Percentiles rank a stretch among this genome's conserved stretches.
Conservation (phyloP, 2,797 vertebrate genomes). For the Myotis daubentonii region DNA sequence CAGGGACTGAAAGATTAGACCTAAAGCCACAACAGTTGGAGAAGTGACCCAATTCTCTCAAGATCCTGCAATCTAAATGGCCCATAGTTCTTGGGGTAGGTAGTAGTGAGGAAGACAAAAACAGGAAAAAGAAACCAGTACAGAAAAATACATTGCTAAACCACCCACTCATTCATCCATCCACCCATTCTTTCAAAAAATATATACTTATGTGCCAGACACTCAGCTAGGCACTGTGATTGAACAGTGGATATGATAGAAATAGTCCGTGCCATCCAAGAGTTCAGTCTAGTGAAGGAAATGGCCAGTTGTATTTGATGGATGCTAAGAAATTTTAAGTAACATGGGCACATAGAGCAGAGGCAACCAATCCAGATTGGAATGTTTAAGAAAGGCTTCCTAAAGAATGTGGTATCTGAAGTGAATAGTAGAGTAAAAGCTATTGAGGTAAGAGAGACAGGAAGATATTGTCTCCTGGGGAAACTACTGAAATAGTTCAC, state of each 20-base stretch:
- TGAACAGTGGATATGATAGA: background rate
- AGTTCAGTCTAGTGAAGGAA: slow-evolving; percentile 28
- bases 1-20: background rate
- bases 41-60: background rate
- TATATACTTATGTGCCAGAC: background rate
- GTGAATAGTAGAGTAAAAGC: slow-evolving; percentile 10
- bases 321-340: background rate
- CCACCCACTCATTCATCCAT: background rate
- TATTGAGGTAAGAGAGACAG: background rate
- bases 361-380: background rate
- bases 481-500: slow-evolving; percentile 15
- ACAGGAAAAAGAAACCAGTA: background rate
- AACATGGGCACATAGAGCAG: slow-evolving; percentile 11
- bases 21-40: background rate
- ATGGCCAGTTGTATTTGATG: background rate
- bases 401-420: background rate
- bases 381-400: background rate
- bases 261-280: background rate
- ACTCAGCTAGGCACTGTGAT: background rate
- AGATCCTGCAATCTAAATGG: background rate
- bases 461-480: background rate
- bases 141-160: background rate
- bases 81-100: background rate
- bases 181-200: background rate
- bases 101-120: background rate